phyloP scores from a whole-genome alignment of 1,140 invertebrate species.

The Nephila pilipes region DNA sequence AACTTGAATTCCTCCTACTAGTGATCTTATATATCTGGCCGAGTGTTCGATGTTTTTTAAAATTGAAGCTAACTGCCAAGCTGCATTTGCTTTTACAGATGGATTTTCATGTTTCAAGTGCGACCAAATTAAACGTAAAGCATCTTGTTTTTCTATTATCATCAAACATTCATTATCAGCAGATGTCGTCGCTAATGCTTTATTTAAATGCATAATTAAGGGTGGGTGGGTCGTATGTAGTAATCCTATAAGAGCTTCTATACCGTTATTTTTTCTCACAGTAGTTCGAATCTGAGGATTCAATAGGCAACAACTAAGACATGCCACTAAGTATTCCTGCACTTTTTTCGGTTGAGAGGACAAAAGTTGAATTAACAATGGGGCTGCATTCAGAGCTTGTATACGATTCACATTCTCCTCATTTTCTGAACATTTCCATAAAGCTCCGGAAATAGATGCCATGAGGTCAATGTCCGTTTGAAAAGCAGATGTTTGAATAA shows the following conservation, averaged over 20 bases:
- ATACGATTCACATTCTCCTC: conserved; percentile 34
- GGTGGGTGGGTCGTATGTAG: conserved; percentile 59
- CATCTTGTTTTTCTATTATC: conserved; percentile 47
- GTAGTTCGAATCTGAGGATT: conserved; percentile 45
- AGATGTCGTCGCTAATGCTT: conserved; percentile 48
- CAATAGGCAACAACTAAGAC: conserved; percentile 43
- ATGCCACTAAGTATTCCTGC: conserved; percentile 60
- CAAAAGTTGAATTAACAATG: conserved; percentile 56
- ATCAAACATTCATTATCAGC: conserved; percentile 46
- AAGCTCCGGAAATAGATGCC: conserved; percentile 45
- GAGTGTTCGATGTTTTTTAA: conserved; percentile 60
- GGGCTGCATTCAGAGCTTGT: conserved; percentile 51
- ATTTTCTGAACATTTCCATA: conserved; percentile 65
- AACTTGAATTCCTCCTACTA: conserved; percentile 60
- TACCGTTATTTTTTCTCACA: conserved; percentile 71
- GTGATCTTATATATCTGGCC: conserved; percentile 25
- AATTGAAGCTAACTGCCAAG: conserved; percentile 67
- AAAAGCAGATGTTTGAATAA: conserved; percentile 58
- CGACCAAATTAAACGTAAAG: conserved; percentile 67
- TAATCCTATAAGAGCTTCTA: conserved; percentile 59
- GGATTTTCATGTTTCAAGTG: conserved; percentile 45
- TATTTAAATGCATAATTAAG: conserved; percentile 70
- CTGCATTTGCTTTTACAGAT: conserved; percentile 57
- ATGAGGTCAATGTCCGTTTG: conserved; percentile 49
- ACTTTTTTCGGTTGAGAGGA: conserved; percentile 37